Evolutionary conservation across 2,888 invertebrate genomes (phyloP).

Genomic region (Carterocephalus palaemon): DNA sequence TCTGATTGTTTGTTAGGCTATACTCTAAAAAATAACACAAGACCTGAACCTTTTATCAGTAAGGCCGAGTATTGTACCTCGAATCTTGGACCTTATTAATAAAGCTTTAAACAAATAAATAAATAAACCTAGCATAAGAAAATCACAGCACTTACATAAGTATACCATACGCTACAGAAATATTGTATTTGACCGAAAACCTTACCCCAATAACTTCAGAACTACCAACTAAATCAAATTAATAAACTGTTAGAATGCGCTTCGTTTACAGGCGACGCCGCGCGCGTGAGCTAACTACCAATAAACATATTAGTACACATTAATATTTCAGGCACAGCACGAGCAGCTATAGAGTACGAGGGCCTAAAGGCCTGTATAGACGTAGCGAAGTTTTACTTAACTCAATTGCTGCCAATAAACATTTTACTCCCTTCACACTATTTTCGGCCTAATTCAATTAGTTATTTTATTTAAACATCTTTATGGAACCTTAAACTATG

Average conservation of each 20-base stretch:
- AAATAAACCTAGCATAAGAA: no score
- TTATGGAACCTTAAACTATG: no score
- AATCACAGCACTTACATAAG: no score
- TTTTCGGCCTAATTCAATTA: conserved; percentile 1
- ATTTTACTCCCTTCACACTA: background rate
- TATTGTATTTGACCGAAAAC: no score
- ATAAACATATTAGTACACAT: conserved; percentile 20
- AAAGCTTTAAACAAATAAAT: no score
- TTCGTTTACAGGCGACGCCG: conserved; percentile 6
- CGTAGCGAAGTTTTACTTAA: conserved; percentile 19
- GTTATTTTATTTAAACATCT: background rate
- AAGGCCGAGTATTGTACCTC: no score
- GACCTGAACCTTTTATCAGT: no score
- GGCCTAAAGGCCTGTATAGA: conserved; percentile 4
- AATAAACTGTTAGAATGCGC: conserved; percentile 12
- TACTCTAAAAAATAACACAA: no score
- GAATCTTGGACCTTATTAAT: no score
- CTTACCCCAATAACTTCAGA: conserved; percentile 6
- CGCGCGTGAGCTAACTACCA: conserved; percentile 14
- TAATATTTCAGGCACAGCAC: conserved; percentile 17
- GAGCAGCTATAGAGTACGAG: conserved; percentile 9
- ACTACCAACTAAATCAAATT: conserved; percentile 5
- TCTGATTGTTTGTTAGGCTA: no score
- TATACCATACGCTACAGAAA: no score
- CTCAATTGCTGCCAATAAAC: conserved; percentile 2